Evolutionary conservation across 2,888 invertebrate genomes (phyloP), one percentile per base, ranked within the genome.

Genomic region (Caenorhabditis sp.): DNA sequence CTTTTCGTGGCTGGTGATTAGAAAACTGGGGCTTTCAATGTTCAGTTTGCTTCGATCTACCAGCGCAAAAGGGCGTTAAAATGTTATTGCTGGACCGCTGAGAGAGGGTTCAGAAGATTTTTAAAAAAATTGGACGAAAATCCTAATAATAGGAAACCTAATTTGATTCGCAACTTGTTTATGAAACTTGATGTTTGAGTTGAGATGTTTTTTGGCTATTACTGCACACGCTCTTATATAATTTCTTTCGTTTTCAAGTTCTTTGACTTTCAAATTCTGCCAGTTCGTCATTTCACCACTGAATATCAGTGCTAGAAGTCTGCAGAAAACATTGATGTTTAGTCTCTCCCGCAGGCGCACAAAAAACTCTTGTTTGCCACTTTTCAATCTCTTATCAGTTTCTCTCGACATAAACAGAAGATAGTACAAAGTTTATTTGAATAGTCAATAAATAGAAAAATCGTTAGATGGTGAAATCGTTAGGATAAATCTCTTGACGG

Each of bases 401-500:
- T 44, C 28, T 5, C 0, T 26, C 8, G 26, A n/a, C 14, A 44
- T n/a, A 44, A 16, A n/a, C 44, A 26, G 1, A 63, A 38, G 14
- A 24, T 16, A 24, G 38, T 61, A 63, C 41, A 26, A 44, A 26
- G 41, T 59, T 26, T 63, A 24, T 63, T 22, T 14, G 1, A 63
- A 24, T 6, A 19, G 24, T 12, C n/a, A 7, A 51, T 14, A 51
- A n/a, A 77, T 14, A n/a, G 51, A 61, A 26, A 61, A 47, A 14
- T 72, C 6, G 7, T 63, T 66, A 80, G 41, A 58, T 24, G 24
- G 80, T 80, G 35, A 80, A 80, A 61, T 80, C 80, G 35, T 73
- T 68, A 12, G 80, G 80, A n/a, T 74, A 80, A 10, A 80, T 51
- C 16, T 74, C 80, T 8, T 63, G 6, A 24, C 72, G 69, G 24